These are phyloP conservation scores for Chrysaora quinquecirrha DNA, from an alignment of 30 jellyfish, hydroid and myxozoan genomes.

Conservation along the genomic window DNA sequence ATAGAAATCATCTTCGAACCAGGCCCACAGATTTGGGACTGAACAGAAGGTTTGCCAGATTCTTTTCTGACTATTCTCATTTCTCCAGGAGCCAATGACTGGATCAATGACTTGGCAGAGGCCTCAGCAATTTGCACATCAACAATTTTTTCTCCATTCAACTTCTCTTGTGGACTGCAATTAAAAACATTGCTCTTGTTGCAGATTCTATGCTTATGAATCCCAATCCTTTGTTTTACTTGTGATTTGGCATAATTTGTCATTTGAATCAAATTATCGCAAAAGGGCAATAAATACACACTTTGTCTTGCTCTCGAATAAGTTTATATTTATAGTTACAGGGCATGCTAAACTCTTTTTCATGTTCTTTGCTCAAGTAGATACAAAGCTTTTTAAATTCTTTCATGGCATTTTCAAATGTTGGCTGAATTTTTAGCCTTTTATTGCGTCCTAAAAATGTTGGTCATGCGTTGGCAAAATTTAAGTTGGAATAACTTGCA, in stretches of 20 bases:
- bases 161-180: slow-evolving; percentile 1
- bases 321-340: too few relatives aligned
- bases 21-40: neutral
- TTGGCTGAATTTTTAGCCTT: too few relatives aligned
- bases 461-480: too few relatives aligned
- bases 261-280: neutral
- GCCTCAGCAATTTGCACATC: slow-evolving; percentile 1
- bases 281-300: neutral
- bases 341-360: too few relatives aligned
- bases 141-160: neutral
- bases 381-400: neutral
- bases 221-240: neutral
- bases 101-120: slow-evolving; percentile 5
- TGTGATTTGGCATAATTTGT: neutral
- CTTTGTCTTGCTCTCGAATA: neutral
- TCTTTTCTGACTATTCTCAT: neutral
- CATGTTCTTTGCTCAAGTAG: too few relatives aligned
- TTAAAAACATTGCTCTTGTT: neutral
- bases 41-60: neutral
- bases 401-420: neutral
- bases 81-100: neutral
- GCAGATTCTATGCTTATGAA: neutral
- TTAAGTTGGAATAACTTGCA: too few relatives aligned
- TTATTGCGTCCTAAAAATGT: too few relatives aligned
- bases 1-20: neutral